Evolutionary conservation across 2,113 vertebrate genomes (phyloP), one percentile per base, ranked within the genome.

Genomic region (Zosterops pallidus): DNA sequence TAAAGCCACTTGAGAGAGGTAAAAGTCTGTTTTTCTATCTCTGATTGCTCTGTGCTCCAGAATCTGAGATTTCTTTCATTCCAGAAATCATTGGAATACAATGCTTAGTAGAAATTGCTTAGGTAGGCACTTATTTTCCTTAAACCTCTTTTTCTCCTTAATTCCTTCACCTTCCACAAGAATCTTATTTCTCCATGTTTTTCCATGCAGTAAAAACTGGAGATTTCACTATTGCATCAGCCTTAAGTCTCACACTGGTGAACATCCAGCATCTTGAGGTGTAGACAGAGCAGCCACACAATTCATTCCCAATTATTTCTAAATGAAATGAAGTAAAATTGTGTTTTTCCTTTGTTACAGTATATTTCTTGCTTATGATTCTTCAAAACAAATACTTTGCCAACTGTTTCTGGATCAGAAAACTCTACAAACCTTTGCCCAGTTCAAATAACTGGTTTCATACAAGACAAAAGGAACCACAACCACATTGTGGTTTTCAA

Each of bases 391-490:
- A 22, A 56, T 24, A 62, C 68, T 37, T 86, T 80, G 68, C 83
- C 92, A 96, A 31, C 44, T 29, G 6, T 39, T 86, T 86, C 83
- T 90, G 83, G 64, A 74, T 71, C 79, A 93, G 47, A 88, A 88
- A 77, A 67, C 64, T 11, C 71, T 64, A 37, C 56, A 67, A 81
- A 93, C 47, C 25, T 84, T 90, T 82, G 49, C 79, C 62, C 56
- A 52, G 12, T 57, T 90, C 72, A 83, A 33, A 67, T 74, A 90
- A 53, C 46, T 42, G n/a, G 14, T 70, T 92, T 86, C n/a, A 55
- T 65, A 67, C 47, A 47, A 92, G 59, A 95, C 93, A 95, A 91
- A 94, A 76, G 77, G 25, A 96, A 72, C 81, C 59, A 2, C 70
- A 95, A 74, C 69, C 60, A 53, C 72, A 29, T 8, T 89, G 90